These are phyloP conservation scores for Xiphias gladius DNA, from an alignment of 2,113 vertebrate species.

Conservation along the genomic window DNA sequence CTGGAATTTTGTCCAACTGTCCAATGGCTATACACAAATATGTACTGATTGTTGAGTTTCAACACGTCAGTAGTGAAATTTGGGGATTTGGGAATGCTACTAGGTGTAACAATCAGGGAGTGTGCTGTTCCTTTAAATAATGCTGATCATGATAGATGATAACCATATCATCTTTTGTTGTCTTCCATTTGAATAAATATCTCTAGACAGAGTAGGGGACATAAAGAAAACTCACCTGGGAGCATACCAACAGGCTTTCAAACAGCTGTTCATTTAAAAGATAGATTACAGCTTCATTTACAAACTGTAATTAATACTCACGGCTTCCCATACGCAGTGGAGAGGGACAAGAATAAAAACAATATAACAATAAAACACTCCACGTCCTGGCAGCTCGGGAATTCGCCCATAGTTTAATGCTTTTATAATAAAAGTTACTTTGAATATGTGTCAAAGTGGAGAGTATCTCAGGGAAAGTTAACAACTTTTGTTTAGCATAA, in stretches of 20 bases:
- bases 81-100: neutral
- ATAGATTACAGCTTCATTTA: slow-evolving; percentile 71
- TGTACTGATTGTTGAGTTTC: neutral
- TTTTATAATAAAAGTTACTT: slow-evolving; percentile 20
- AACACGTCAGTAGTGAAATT: neutral
- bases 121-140: slow-evolving; percentile 13
- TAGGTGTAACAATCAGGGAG: neutral
- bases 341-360: slow-evolving; percentile 14
- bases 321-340: slow-evolving; percentile 6
- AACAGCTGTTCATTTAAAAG: slow-evolving; percentile 70
- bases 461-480: slow-evolving; percentile 39
- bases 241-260: slow-evolving; percentile 38
- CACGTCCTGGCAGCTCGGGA: slow-evolving; percentile 4
- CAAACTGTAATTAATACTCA: slow-evolving; percentile 67
- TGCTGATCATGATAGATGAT: slow-evolving; percentile 60
- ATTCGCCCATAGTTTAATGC: slow-evolving; percentile 14
- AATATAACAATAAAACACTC: slow-evolving; percentile 15
- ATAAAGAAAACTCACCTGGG: slow-evolving; percentile 62
- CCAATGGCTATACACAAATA: neutral
- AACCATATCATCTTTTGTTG: slow-evolving; percentile 50
- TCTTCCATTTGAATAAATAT: slow-evolving; percentile 54
- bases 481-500: slow-evolving; percentile 35
- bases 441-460: slow-evolving; percentile 43
- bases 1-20: neutral
- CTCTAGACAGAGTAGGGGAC: slow-evolving; percentile 19